phyloP scores from a whole-genome alignment of 1,140 invertebrate species.

The Drosophila pseudoobscura region DNA sequence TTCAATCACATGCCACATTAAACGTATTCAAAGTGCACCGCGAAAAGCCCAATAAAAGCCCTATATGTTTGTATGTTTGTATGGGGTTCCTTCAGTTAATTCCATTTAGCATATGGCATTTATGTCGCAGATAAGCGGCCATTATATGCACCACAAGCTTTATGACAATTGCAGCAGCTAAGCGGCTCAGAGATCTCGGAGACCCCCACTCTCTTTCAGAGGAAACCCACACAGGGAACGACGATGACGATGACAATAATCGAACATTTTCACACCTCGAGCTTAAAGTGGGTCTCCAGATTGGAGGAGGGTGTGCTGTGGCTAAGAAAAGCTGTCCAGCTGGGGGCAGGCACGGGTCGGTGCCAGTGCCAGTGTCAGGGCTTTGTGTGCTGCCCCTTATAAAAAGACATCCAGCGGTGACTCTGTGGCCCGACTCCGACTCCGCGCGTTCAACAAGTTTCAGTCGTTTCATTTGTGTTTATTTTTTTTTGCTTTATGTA shows the following conservation, averaged over 20 bases:
- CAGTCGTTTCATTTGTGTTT: slow-evolving; percentile 11
- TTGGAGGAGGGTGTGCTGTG: slow-evolving; percentile 15
- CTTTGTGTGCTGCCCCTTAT: slow-evolving; percentile 45
- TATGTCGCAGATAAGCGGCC: slow-evolving; percentile 75
- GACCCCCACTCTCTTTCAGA: slow-evolving; percentile 4
- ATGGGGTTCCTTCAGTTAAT: slow-evolving; percentile 45
- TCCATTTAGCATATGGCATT: slow-evolving; percentile 79
- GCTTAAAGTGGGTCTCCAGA: slow-evolving; percentile 63
- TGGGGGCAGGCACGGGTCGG: slow-evolving; percentile 6
- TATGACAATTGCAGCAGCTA: slow-evolving; percentile 75
- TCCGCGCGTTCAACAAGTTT: slow-evolving; percentile 63
- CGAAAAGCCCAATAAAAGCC: slow-evolving; percentile 29
- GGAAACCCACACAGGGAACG: slow-evolving; percentile 45
- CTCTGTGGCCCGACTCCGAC: slow-evolving; percentile 15
- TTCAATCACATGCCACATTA: slow-evolving; percentile 64
- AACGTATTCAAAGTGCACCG: slow-evolving; percentile 11
- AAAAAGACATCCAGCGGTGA: slow-evolving; percentile 63
- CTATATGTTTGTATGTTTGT: neutral
- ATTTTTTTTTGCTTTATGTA: slow-evolving; percentile 45
- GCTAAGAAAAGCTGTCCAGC: slow-evolving; percentile 28
- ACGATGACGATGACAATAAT: slow-evolving; percentile 77
- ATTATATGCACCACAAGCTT: slow-evolving; percentile 67
- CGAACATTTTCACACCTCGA: slow-evolving; percentile 82
- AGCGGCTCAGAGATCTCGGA: slow-evolving; percentile 53
- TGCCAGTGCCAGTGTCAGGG: neutral